Percentiles rank a stretch among this genome's conserved stretches.
Evolutionary conservation across 2,797 vertebrate species (phyloP).

Genomic region (Diceros bicornis): DNA sequence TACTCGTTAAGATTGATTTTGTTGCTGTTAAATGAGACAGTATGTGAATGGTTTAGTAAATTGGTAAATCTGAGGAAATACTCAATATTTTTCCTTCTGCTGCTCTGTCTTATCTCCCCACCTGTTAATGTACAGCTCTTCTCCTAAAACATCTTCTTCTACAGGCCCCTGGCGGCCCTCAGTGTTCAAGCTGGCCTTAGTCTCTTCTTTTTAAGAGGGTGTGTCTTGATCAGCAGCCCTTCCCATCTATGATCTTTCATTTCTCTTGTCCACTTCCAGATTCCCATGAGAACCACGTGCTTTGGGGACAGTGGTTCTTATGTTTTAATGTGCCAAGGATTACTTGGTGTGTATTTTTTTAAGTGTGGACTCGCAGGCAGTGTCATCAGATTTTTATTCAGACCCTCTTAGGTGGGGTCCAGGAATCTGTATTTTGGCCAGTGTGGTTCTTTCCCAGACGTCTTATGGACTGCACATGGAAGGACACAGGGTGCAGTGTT

Average conservation of each 20-base stretch:
- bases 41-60: not conserved
- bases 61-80: not conserved
- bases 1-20: not conserved
- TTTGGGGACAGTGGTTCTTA: not conserved
- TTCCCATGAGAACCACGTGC: not conserved
- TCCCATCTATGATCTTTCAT: not conserved
- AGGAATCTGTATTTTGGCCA: not conserved
- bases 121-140: not conserved
- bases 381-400: not conserved
- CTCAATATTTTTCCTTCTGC: not conserved
- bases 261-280: not conserved
- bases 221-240: not conserved
- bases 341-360: not conserved
- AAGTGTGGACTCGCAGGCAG: not conserved
- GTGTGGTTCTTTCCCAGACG: not conserved
- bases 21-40: not conserved
- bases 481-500: no score
- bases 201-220: not conserved
- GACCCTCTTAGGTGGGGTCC: not conserved
- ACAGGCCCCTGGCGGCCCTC: not conserved
- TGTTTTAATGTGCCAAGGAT: not conserved
- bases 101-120: rapidly evolving
- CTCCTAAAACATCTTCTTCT: no score
- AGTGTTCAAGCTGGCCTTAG: not conserved
- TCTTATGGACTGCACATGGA: not conserved